A percentile compares a stretch with the other conserved stretches of the same genome.
Evolutionary conservation across 2,888 invertebrate species (phyloP).

Genomic region (Cantharis lateralis): DNA sequence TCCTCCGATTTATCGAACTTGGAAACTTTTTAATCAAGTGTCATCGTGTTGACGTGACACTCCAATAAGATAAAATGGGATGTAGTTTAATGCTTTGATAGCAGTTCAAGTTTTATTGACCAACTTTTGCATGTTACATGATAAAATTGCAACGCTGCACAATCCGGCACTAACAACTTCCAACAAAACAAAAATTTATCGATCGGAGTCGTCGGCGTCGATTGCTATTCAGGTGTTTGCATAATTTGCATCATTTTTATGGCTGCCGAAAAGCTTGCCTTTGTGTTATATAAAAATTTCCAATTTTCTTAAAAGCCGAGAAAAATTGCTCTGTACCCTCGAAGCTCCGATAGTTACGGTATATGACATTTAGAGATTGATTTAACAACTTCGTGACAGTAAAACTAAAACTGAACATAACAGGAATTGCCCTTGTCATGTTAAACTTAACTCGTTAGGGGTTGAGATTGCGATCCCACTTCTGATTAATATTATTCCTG

Average conservation of each 20-base stretch:
- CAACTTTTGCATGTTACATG: background rate
- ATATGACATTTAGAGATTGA: background rate
- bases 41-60: background rate
- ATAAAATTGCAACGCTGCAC: background rate
- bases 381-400: background rate
- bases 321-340: background rate
- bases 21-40: background rate
- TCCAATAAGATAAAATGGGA: background rate
- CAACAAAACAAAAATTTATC: background rate
- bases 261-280: background rate
- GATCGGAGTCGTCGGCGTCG: background rate
- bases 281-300: background rate
- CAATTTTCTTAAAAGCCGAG: background rate
- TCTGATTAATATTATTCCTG: background rate
- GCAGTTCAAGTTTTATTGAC: background rate
- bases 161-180: background rate
- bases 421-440: background rate
- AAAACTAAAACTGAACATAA: background rate
- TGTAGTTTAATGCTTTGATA: background rate
- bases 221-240: background rate
- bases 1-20: background rate
- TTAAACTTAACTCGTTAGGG: background rate
- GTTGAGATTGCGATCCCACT: background rate
- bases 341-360: background rate
- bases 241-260: background rate